A percentile compares a stretch with the other conserved stretches of the same genome.
These are phyloP conservation scores for Pachypeltis micranthus DNA, from an alignment of 1,140 invertebrate genomes.

Conservation along the genomic window DNA sequence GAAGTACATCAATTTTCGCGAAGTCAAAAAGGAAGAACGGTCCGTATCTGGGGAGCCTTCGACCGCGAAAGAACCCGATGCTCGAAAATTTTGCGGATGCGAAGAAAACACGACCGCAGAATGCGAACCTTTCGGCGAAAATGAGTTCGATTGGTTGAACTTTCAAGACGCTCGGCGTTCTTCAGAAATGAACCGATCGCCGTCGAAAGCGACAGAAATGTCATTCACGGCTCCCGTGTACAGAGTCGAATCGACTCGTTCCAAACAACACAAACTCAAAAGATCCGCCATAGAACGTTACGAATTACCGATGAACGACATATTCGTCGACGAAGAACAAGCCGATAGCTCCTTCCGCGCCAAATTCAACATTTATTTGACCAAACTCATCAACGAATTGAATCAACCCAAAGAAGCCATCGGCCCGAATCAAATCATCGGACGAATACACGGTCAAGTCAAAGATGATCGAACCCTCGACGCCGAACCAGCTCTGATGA, in stretches of 20 bases:
- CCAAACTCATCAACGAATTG: neutral
- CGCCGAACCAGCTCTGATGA: neutral
- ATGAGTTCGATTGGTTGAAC: neutral
- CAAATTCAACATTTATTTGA: neutral
- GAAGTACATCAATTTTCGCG: neutral
- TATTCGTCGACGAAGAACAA: neutral
- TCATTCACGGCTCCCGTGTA: too few relatives aligned
- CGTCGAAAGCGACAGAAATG: neutral
- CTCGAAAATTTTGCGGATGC: too few relatives aligned
- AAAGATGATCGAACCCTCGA: neutral
- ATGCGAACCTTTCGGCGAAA: too few relatives aligned
- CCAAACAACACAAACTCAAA: too few relatives aligned
- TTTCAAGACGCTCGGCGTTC: neutral
- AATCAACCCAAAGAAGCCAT: neutral
- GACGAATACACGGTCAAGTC: neutral
- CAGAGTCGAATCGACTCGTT: too few relatives aligned
- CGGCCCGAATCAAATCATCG: neutral
- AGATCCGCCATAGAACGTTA: neutral
- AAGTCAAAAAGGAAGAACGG: neutral
- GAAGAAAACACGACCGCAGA: too few relatives aligned
- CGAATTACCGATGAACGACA: neutral
- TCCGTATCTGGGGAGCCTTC: too few relatives aligned
- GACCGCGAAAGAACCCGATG: too few relatives aligned
- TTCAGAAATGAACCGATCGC: neutral
- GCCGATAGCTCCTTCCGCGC: neutral